A percentile compares a stretch with the other conserved stretches of the same genome.
Conservation (phyloP, 2,113 vertebrate species). For the Vulpes lagopus region DNA sequence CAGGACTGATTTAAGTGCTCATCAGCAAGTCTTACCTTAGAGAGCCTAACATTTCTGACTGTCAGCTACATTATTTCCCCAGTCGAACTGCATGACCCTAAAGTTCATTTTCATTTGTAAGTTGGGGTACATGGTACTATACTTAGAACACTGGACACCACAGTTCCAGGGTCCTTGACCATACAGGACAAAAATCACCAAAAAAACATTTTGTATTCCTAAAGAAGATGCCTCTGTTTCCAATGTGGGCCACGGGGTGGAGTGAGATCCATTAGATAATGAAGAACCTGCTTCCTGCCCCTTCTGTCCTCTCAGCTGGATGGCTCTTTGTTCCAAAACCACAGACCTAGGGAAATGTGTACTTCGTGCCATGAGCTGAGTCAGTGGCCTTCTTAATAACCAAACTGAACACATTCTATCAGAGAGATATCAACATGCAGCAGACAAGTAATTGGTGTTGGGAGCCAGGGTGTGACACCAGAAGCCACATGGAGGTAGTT, state of each 20-base stretch:
- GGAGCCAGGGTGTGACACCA: no score
- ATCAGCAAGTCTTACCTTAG: not conserved
- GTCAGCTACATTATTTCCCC: no score
- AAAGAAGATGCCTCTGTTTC: not conserved
- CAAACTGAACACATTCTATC: not conserved
- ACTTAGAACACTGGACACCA: no score
- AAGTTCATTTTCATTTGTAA: no score
- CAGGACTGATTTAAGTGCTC: no score
- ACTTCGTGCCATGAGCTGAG: not conserved
- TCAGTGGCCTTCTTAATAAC: not conserved
- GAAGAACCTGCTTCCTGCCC: not conserved
- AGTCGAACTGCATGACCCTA: accelerated
- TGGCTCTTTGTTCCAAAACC: not conserved
- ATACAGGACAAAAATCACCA: not conserved
- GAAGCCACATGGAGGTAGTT: not conserved
- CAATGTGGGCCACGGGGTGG: not conserved
- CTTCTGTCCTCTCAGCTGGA: not conserved
- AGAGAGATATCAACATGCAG: accelerated
- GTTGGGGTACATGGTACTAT: not conserved
- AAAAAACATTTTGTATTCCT: no score
- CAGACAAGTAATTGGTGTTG: accelerated
- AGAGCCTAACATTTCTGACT: not conserved
- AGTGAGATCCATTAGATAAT: accelerated
- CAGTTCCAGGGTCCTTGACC: not conserved
- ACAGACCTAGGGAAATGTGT: not conserved